Conservation (phyloP, 2,888 invertebrate genomes). For the Mythimna vitellina region DNA sequence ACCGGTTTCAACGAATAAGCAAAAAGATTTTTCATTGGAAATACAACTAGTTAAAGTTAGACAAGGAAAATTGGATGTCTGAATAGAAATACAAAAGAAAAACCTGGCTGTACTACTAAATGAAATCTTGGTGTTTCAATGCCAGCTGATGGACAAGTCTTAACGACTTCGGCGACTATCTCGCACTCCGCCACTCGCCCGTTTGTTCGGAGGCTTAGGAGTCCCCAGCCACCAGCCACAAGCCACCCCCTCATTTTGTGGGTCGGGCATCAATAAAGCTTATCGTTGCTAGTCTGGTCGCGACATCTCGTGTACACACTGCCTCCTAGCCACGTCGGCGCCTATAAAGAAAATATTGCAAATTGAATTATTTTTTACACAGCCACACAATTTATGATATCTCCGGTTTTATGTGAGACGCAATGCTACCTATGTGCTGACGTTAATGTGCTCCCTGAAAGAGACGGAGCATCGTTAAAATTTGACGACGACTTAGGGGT, state of each 20-base stretch:
- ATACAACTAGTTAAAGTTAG: background rate
- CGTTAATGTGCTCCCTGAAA: slow-evolving; percentile 49
- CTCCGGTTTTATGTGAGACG: slow-evolving; percentile 37
- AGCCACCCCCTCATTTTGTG: slow-evolving; percentile 59
- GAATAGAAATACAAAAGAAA: slow-evolving; percentile 24
- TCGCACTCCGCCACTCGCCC: slow-evolving; percentile 37
- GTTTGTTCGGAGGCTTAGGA: slow-evolving; percentile 47
- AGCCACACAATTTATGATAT: slow-evolving; percentile 47
- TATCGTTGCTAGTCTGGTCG: slow-evolving; percentile 64
- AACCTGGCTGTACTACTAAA: slow-evolving; percentile 21
- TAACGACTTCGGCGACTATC: slow-evolving; percentile 53
- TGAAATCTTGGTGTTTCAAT: slow-evolving; percentile 52
- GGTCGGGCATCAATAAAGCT: slow-evolving; percentile 71
- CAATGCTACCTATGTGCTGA: slow-evolving; percentile 40
- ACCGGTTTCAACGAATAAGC: background rate
- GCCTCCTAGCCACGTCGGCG: slow-evolving; percentile 45
- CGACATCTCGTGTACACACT: slow-evolving; percentile 64
- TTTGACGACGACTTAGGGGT: slow-evolving; percentile 40
- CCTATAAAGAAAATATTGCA: slow-evolving; percentile 66
- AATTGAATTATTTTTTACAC: slow-evolving; percentile 66
- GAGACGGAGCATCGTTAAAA: slow-evolving; percentile 40
- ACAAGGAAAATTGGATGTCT: slow-evolving; percentile 1
- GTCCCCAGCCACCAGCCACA: slow-evolving; percentile 42
- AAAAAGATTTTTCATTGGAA: background rate
- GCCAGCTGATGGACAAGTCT: slow-evolving; percentile 51